phyloP scores from a whole-genome alignment of 1,140 invertebrate genomes.

The Gerris buenoi region DNA sequence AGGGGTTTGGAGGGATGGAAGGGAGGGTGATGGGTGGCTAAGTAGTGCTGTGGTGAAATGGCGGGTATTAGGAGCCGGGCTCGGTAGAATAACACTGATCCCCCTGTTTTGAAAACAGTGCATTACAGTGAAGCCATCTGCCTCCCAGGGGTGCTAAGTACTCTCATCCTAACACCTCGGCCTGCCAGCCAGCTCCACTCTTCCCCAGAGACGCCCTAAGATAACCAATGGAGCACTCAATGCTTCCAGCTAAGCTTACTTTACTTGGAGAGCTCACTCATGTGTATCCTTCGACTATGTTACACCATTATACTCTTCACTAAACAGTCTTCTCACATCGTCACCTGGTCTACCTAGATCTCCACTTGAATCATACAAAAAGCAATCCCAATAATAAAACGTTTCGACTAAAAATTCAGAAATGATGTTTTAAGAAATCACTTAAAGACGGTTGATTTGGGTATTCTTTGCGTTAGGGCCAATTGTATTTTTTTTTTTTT shows the following conservation, averaged over 20 bases:
- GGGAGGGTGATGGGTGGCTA: background rate
- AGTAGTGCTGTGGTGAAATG: background rate
- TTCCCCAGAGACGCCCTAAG: background rate
- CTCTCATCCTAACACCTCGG: background rate
- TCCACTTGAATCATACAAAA: too few relatives aligned
- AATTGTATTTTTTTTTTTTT: too few relatives aligned
- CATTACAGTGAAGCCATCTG: background rate
- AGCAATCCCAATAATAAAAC: too few relatives aligned
- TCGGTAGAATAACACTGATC: background rate
- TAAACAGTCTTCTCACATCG: too few relatives aligned
- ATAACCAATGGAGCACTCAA: background rate
- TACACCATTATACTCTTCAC: too few relatives aligned
- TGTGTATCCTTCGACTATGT: background rate
- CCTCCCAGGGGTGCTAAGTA: background rate
- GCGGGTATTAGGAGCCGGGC: background rate
- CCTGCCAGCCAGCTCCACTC: too few relatives aligned
- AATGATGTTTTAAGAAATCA: too few relatives aligned
- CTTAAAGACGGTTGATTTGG: too few relatives aligned
- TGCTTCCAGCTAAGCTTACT: background rate
- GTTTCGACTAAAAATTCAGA: too few relatives aligned
- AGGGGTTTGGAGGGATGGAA: background rate
- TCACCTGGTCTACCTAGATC: background rate
- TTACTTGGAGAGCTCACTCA: background rate
- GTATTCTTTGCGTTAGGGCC: too few relatives aligned
- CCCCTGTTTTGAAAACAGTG: background rate